Conservation (phyloP, 2,888 invertebrate genomes). For the Oxytorus armatus region DNA sequence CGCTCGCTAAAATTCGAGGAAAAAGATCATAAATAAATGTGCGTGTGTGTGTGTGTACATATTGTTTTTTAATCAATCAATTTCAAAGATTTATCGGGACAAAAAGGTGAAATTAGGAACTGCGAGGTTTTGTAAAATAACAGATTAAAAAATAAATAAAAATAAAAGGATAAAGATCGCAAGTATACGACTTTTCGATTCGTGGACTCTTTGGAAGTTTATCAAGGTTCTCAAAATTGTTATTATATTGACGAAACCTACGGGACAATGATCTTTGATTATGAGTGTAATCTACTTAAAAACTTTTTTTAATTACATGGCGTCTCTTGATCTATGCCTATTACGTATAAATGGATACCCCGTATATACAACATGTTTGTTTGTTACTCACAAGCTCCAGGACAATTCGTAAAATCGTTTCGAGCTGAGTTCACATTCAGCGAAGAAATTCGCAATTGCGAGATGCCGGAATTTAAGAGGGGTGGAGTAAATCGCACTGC, state of each 20-base stretch:
- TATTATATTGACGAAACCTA: no score
- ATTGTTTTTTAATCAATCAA: slow-evolving; percentile 28
- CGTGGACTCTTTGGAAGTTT: no score
- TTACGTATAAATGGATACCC: neutral
- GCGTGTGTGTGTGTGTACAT: neutral
- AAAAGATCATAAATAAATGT: slow-evolving; percentile 3
- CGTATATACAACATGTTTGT: neutral
- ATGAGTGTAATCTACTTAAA: no score
- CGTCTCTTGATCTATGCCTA: no score
- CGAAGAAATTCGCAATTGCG: slow-evolving; percentile 80
- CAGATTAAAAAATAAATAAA: no score
- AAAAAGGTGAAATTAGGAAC: no score
- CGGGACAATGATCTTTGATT: no score
- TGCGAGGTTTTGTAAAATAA: neutral
- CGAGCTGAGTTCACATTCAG: slow-evolving; percentile 76
- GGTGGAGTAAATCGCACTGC: slow-evolving; percentile 40
- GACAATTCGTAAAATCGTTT: slow-evolving; percentile 76
- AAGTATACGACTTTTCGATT: no score
- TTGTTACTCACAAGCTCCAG: slow-evolving; percentile 47
- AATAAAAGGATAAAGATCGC: no score
- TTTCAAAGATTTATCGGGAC: slow-evolving; percentile 31
- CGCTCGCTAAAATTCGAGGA: no score
- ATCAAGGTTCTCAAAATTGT: no score
- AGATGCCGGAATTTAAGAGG: slow-evolving; percentile 75
- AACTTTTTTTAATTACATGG: no score